These are phyloP conservation scores for Elephantulus edwardii DNA, from an alignment of 2,113 vertebrate species.

Conservation along the genomic window DNA sequence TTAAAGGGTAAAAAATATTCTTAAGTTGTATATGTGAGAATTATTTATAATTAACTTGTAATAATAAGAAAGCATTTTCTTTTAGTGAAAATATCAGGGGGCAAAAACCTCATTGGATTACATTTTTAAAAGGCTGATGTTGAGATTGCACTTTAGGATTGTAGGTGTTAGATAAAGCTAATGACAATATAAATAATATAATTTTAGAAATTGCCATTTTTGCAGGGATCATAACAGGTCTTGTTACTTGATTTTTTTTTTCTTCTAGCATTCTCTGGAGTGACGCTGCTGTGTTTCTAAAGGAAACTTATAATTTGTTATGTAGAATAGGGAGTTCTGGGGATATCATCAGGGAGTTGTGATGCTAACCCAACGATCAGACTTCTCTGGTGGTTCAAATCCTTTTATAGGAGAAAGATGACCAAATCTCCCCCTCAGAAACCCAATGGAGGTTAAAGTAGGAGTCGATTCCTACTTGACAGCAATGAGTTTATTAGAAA, in stretches of 20 bases:
- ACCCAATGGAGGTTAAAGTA: too few species aligned
- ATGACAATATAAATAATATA: neutral
- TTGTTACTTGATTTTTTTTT: slow-evolving; percentile 18
- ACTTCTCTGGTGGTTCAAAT: too few species aligned
- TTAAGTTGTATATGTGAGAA: neutral
- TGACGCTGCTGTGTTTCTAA: neutral
- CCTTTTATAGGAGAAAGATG: too few species aligned
- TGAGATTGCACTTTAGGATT: neutral
- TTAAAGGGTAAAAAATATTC: neutral
- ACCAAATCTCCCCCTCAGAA: too few species aligned
- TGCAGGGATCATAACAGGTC: neutral
- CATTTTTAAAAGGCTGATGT: neutral
- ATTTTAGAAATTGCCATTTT: slow-evolving; percentile 21
- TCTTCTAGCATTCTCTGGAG: neutral
- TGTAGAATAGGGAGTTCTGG: too few species aligned
- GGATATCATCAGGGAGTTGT: too few species aligned
- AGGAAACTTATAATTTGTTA: neutral
- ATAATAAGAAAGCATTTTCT: neutral
- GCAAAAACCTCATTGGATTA: neutral
- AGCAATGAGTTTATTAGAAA: neutral
- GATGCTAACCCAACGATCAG: too few species aligned
- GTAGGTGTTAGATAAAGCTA: neutral
- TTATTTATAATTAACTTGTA: slow-evolving; percentile 27
- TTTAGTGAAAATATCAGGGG: slow-evolving; percentile 35
- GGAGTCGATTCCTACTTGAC: too few species aligned